A percentile compares a stretch with the other conserved stretches of the same genome.
phyloP scores from a whole-genome alignment of 2,888 invertebrate genomes.

The Lypha dubia region DNA sequence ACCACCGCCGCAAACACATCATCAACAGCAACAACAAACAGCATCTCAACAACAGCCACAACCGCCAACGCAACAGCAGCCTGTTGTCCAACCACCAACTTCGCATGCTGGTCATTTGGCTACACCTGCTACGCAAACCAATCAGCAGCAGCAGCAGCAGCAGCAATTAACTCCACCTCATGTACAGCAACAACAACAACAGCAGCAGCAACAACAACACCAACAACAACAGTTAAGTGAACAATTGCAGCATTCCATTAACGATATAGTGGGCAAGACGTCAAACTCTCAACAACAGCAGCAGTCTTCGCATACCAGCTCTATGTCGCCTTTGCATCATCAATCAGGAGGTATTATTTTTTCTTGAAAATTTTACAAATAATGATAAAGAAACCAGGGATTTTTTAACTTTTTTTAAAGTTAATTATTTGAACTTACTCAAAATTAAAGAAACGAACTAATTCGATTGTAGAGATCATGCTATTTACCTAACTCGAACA shows the following conservation, averaged over 20 bases:
- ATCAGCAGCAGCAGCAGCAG: slow-evolving; percentile 76
- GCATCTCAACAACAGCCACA: slow-evolving; percentile 69
- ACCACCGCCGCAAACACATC: slow-evolving; percentile 73
- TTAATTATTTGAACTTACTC: too few species aligned
- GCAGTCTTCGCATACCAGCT: slow-evolving; percentile 70
- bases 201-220: slow-evolving; percentile 80
- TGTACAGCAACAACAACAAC: slow-evolving; percentile 74
- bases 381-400: too few species aligned
- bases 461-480: too few species aligned
- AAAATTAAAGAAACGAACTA: too few species aligned
- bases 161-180: slow-evolving; percentile 79
- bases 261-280: slow-evolving; percentile 82
- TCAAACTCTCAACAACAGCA: slow-evolving; percentile 78
- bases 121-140: slow-evolving; percentile 78
- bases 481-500: too few species aligned
- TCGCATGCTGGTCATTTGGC: slow-evolving; percentile 79
- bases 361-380: too few species aligned
- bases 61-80: slow-evolving; percentile 58
- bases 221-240: slow-evolving; percentile 83
- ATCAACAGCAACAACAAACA: slow-evolving; percentile 65
- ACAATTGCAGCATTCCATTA: slow-evolving; percentile 83
- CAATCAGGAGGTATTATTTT: slow-evolving; percentile 64
- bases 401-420: too few species aligned
- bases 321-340: slow-evolving; percentile 72
- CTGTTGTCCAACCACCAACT: slow-evolving; percentile 77